Evolutionary conservation across 2,113 vertebrate genomes (phyloP).

Genomic region (Antigone vipio): DNA sequence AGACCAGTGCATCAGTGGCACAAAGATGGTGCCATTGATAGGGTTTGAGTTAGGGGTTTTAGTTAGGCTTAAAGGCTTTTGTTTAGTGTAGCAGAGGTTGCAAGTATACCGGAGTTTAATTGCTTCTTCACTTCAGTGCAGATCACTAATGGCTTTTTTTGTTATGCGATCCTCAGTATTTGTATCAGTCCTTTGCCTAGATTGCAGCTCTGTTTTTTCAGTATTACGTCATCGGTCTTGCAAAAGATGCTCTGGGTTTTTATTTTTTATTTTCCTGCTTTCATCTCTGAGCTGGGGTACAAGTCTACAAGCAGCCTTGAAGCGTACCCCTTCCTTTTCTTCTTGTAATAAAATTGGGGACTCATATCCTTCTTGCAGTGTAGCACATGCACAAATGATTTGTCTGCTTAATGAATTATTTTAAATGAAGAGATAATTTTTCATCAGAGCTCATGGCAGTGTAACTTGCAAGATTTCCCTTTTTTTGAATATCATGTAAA

Average conservation of each 20-base stretch:
- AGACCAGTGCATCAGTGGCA: background rate
- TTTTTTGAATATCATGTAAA: background rate
- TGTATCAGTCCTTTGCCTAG: background rate
- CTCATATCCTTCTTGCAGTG: background rate
- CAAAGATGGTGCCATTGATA: background rate
- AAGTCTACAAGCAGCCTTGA: background rate
- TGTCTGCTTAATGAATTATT: background rate
- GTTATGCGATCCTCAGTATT: rapidly evolving
- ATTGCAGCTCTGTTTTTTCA: background rate
- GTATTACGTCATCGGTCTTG: background rate
- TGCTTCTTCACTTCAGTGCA: background rate
- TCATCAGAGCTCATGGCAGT: background rate
- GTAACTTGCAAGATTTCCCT: background rate
- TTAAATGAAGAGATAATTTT: background rate
- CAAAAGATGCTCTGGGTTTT: background rate
- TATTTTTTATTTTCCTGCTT: background rate
- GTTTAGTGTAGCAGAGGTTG: background rate
- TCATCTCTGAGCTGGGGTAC: background rate
- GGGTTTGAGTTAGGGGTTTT: background rate
- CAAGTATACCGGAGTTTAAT: background rate
- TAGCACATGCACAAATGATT: background rate
- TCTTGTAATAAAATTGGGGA: rapidly evolving
- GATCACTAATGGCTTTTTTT: background rate
- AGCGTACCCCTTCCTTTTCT: background rate
- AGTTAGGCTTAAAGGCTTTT: background rate